Evolutionary conservation across 2,888 invertebrate genomes (phyloP).

Genomic region (Agrochola circellaris): DNA sequence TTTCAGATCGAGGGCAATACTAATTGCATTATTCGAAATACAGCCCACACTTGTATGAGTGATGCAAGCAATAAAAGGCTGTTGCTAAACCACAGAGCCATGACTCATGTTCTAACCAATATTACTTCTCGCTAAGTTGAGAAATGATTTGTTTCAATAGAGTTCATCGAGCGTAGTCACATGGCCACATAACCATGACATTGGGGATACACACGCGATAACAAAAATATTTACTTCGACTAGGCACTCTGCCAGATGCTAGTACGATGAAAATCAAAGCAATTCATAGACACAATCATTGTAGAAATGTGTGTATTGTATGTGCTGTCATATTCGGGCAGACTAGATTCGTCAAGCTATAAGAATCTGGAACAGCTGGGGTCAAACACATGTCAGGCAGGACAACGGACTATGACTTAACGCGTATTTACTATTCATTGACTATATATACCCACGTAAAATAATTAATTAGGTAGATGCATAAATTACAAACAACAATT

Average conservation of each 20-base stretch:
- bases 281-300: constrained; percentile 40
- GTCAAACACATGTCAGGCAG: constrained; percentile 35
- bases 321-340: not conserved
- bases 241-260: constrained; percentile 70
- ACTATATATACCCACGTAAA: constrained; percentile 16
- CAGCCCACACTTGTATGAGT: constrained; percentile 60
- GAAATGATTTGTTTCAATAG: constrained; percentile 55
- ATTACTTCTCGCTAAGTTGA: constrained; percentile 57
- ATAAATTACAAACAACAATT: constrained; percentile 23
- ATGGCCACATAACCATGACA: constrained; percentile 67
- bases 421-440: constrained; percentile 26
- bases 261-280: constrained; percentile 49
- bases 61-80: constrained; percentile 60
- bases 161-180: constrained; percentile 43
- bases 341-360: constrained; percentile 14
- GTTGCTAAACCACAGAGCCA: constrained; percentile 56
- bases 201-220: constrained; percentile 66
- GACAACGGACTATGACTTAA: constrained; percentile 13
- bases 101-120: constrained; percentile 60
- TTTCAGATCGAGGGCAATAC: constrained; percentile 60
- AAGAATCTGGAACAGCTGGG: constrained; percentile 28
- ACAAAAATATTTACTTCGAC: constrained; percentile 67
- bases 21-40: constrained; percentile 65
- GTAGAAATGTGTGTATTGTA: constrained; percentile 8
- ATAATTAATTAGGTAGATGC: constrained; percentile 2